Evolutionary conservation across 37 sponge, comb jelly and placozoan genomes (phyloP).

Genomic region (Chondrilla cf. caribensis): DNA sequence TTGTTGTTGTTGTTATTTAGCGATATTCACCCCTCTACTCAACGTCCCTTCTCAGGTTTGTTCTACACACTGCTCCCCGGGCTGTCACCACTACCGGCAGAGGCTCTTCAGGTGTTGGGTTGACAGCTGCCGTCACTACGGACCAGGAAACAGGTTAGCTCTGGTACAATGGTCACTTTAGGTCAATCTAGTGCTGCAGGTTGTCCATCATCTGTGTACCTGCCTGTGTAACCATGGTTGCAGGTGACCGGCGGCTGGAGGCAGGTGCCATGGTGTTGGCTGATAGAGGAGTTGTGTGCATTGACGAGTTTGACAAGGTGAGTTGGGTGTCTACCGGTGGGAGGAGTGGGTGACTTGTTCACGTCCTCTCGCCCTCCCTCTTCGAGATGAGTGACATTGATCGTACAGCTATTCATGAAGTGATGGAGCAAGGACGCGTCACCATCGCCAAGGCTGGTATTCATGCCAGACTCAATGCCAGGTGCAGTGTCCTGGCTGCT

Average conservation of each 20-base stretch:
- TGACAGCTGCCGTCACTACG: constrained; percentile 98
- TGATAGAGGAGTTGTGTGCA: constrained; percentile 98
- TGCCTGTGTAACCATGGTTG: too few species aligned
- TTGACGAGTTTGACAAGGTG: constrained; percentile 99
- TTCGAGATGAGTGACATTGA: constrained; percentile 97
- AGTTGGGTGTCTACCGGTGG: background rate
- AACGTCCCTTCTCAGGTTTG: constrained; percentile 57
- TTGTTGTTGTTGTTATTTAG: too few species aligned
- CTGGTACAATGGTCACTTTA: too few species aligned
- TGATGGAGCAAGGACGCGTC: constrained; percentile 98
- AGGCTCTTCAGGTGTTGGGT: constrained; percentile 96
- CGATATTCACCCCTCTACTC: background rate
- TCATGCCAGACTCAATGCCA: constrained; percentile 95
- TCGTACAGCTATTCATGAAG: constrained; percentile 98
- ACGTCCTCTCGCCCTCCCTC: background rate
- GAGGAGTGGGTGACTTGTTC: too few species aligned
- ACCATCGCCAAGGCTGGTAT: constrained; percentile 99
- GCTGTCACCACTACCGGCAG: constrained; percentile 99
- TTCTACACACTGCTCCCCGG: constrained; percentile 87
- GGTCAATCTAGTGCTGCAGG: too few species aligned
- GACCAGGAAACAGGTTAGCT: constrained; percentile 84
- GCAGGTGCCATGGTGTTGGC: constrained; percentile 99
- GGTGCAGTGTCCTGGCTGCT: constrained; percentile 96
- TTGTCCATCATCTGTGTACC: too few species aligned
- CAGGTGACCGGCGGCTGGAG: constrained; percentile 79